Percentiles rank a stretch among this genome's conserved stretches.
These are phyloP conservation scores for Coelinius sp. DNA, from an alignment of 2,888 invertebrate genomes.

Conservation along the genomic window DNA sequence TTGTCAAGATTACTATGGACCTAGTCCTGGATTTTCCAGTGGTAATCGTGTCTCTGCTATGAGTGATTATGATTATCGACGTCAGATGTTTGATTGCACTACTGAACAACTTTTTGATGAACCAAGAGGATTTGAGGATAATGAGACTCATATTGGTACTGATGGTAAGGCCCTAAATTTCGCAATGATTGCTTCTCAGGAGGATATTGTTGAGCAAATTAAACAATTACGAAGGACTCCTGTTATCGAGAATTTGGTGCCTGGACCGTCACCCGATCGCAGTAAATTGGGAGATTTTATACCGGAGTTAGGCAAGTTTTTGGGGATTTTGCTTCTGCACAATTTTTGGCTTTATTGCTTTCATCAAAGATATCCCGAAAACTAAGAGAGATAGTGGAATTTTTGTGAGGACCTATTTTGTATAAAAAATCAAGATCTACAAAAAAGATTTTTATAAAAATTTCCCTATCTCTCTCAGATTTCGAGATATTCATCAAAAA, in stretches of 20 bases:
- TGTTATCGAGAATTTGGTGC: slow-evolving; percentile 62
- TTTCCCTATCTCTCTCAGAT: too few relatives aligned
- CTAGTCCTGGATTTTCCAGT: slow-evolving; percentile 37
- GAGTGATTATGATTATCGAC: slow-evolving; percentile 47
- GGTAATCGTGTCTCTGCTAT: slow-evolving; percentile 44
- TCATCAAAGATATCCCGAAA: too few relatives aligned
- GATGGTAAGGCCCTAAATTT: slow-evolving; percentile 55
- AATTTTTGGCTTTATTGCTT: slow-evolving; percentile 53
- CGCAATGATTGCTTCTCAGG: slow-evolving; percentile 61
- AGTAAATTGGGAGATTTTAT: slow-evolving; percentile 52
- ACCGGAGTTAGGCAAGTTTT: slow-evolving; percentile 65
- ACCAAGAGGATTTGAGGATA: slow-evolving; percentile 48
- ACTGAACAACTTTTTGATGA: slow-evolving; percentile 43
- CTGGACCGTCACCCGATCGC: slow-evolving; percentile 58
- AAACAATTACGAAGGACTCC: slow-evolving; percentile 62
- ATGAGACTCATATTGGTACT: slow-evolving; percentile 46
- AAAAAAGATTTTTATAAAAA: too few relatives aligned
- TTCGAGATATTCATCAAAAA: too few relatives aligned
- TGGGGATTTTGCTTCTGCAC: too few relatives aligned
- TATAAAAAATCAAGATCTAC: too few relatives aligned
- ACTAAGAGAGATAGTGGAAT: too few relatives aligned
- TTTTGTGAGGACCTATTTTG: too few relatives aligned
- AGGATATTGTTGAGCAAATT: slow-evolving; percentile 59
- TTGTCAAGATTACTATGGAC: slow-evolving; percentile 43
- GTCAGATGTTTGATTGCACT: slow-evolving; percentile 47